Evolutionary conservation across 2,888 invertebrate genomes (phyloP), one percentile per base, ranked within the genome.

Genomic region (Heliconius ethilla): DNA sequence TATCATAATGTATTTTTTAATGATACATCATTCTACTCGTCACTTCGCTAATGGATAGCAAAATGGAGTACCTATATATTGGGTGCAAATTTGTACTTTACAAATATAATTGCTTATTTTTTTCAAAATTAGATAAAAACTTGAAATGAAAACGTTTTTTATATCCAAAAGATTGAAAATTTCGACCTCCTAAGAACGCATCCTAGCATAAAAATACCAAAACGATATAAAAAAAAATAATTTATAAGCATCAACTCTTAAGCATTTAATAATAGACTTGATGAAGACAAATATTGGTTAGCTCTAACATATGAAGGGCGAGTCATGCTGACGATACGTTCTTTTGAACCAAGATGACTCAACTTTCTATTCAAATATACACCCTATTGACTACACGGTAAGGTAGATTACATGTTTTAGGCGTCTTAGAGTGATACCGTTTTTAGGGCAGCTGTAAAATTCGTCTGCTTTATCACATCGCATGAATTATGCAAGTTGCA

Each of bases 281-380:
- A 81, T 79, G 78, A 82, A 78, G 81, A 82, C 78, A 82, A 81
- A 81, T 82, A 81, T 82, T 78, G 78, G 67, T 67, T 45, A 51
- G 59, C 72, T 55, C 37, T 65, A 70, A 67, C 65, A 75, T 72
- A 59, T 75, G 15, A 45, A 67, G 75, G 65, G 66, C 65, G n/a
- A 65, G 78, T 78, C 79, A 81, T 45, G 76, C 77, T 79, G 78
- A 76, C 78, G 45, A n/a, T 33, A 59, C 51, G 40, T 45, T 25
- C 37, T 25, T 69, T 40, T 40, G 55, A 33, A n/a, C 15, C n/a
- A 37, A 72, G 22, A 25, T 59, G 59, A 33, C n/a, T 72, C 3
- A 25, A 9, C 4, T 59, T 13, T 22, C 7, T 33, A 55, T 4
- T 72, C 15, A 25, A 59, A 37, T 72, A 15, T 33, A 37, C 3